Percentiles rank a stretch among this genome's conserved stretches.
Evolutionary conservation across 2,113 vertebrate species (phyloP).

Genomic region (Balaeniceps rex): DNA sequence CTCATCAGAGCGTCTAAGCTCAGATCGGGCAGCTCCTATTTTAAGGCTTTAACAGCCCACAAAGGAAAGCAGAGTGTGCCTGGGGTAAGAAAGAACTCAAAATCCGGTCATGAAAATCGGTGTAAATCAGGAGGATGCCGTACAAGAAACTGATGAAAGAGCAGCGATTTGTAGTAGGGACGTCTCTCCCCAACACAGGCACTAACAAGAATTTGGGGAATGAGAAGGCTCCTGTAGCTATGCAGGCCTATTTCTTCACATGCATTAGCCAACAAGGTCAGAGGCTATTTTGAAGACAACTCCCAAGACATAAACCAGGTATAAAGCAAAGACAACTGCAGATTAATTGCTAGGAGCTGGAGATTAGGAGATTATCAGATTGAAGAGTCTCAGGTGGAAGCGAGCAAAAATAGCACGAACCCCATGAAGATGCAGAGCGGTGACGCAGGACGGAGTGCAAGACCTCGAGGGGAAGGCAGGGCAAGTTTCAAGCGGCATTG

Average conservation of each 20-base stretch:
- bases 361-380: constrained; percentile 61
- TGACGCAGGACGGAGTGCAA: neutral
- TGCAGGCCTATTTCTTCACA: neutral
- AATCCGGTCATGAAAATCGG: neutral
- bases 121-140: neutral
- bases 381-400: constrained; percentile 24
- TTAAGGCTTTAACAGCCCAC: neutral
- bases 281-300: constrained; percentile 11
- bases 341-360: neutral
- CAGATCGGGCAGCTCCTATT: neutral
- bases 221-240: neutral
- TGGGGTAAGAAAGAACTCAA: neutral
- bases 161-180: neutral
- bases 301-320: constrained; percentile 30
- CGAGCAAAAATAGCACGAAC: neutral
- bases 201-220: neutral
- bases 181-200: neutral
- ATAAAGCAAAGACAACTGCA: constrained; percentile 2
- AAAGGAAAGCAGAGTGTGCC: neutral
- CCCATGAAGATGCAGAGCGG: fast-evolving
- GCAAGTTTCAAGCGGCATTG: neutral
- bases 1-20: neutral
- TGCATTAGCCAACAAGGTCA: constrained; percentile 42
- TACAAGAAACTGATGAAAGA: neutral
- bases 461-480: neutral